Evolutionary conservation across 2,113 vertebrate genomes (phyloP).

Genomic region (Globicephala melas): DNA sequence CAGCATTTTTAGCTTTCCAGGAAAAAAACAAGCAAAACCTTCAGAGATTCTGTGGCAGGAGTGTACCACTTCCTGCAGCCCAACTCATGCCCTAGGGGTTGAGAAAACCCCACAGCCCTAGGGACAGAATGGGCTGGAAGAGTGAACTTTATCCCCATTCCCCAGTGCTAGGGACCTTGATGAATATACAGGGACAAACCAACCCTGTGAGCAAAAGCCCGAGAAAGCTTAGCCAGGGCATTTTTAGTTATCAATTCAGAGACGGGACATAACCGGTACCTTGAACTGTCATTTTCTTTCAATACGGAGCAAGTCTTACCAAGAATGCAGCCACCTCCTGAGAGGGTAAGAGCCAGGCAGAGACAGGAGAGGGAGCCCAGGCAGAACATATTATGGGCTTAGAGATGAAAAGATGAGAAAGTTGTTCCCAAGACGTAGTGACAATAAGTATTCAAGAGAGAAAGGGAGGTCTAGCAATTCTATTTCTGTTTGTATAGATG

Average conservation of each 20-base stretch:
- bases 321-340: background rate
- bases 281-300: background rate
- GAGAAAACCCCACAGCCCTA: background rate
- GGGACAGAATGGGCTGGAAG: background rate
- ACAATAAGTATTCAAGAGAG: accelerated
- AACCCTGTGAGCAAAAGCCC: too few relatives aligned
- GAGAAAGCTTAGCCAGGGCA: background rate
- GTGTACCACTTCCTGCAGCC: too few relatives aligned
- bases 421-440: background rate
- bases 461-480: background rate
- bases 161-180: background rate
- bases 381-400: accelerated
- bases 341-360: background rate
- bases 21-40: background rate
- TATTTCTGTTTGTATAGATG: accelerated
- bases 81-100: too few relatives aligned
- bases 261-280: accelerated
- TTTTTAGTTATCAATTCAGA: background rate
- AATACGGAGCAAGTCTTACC: background rate
- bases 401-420: accelerated
- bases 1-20: too few relatives aligned
- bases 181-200: background rate
- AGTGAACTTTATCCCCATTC: too few relatives aligned
- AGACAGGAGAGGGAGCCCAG: background rate
- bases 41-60: too few relatives aligned